Evolutionary conservation across 2,113 vertebrate genomes (phyloP).

Genomic region (Pongo pygmaeus): DNA sequence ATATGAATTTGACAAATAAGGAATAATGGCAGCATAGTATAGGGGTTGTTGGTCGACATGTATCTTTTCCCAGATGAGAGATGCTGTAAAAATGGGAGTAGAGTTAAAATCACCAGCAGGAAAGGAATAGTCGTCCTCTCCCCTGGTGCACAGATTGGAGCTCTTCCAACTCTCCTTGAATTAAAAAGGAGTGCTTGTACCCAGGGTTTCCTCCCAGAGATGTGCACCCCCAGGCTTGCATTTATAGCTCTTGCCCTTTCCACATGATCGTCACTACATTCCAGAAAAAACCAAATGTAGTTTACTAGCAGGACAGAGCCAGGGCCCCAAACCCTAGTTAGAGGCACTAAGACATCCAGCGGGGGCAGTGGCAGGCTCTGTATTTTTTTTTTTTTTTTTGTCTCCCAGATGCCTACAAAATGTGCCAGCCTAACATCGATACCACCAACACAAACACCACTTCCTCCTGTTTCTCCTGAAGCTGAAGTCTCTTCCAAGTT

Average conservation of each 20-base stretch:
- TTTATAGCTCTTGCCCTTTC: background rate
- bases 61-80: background rate
- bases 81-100: background rate
- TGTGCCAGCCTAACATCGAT: background rate
- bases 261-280: background rate
- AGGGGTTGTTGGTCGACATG: background rate
- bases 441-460: too few species aligned
- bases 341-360: background rate
- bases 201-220: background rate
- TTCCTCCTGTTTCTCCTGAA: background rate
- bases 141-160: background rate
- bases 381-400: background rate
- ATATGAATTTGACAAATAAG: background rate
- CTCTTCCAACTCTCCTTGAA: background rate
- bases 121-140: background rate
- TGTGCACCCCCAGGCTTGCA: background rate
- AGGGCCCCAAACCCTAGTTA: background rate
- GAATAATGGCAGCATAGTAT: background rate
- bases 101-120: background rate
- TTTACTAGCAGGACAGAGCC: background rate
- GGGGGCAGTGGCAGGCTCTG: background rate
- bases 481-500: background rate
- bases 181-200: accelerated
- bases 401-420: too few species aligned
- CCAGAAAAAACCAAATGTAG: background rate